Conservation (phyloP, 2,113 vertebrate species). For the Toxotes jaculatrix region DNA sequence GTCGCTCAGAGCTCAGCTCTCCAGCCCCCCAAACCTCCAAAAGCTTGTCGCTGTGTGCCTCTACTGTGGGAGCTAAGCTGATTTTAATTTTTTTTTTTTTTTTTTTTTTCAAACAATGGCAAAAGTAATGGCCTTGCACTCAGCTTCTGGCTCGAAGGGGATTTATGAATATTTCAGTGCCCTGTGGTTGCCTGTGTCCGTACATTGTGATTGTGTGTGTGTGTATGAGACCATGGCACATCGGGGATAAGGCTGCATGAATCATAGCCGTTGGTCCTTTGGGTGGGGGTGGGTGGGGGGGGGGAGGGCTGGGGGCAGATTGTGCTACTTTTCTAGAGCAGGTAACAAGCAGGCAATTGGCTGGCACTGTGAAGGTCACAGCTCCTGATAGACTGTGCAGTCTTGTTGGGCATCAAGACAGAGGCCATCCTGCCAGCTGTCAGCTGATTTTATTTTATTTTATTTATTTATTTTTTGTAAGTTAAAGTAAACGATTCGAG, state of each 20-base stretch:
- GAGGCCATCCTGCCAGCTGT: background rate
- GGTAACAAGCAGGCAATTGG: constrained; percentile 29
- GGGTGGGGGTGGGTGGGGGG: too few relatives aligned
- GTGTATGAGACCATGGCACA: constrained; percentile 22
- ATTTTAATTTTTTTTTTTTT: constrained; percentile 1
- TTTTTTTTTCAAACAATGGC: constrained; percentile 39
- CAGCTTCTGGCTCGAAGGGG: constrained; percentile 28
- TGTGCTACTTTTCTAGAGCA: constrained; percentile 27
- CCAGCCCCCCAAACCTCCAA: constrained; percentile 42
- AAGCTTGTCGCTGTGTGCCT: constrained; percentile 23
- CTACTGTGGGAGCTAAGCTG: constrained; percentile 26
- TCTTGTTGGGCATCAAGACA: constrained; percentile 17
- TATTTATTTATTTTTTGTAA: background rate
- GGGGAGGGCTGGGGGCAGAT: constrained; percentile 25
- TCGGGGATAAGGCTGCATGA: constrained; percentile 50
- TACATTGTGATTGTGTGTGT: constrained; percentile 28
- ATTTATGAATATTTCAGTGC: constrained; percentile 68
- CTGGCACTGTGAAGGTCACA: constrained; percentile 61
- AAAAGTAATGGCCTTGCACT: constrained; percentile 44
- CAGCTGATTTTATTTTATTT: background rate
- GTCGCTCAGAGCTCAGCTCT: constrained; percentile 51
- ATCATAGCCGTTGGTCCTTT: constrained; percentile 32
- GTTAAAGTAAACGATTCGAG: constrained; percentile 5
- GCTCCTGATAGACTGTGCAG: constrained; percentile 18
- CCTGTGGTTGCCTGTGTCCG: constrained; percentile 26